phyloP scores from a whole-genome alignment of 2,888 invertebrate genomes.

The Nysson spinosus region DNA sequence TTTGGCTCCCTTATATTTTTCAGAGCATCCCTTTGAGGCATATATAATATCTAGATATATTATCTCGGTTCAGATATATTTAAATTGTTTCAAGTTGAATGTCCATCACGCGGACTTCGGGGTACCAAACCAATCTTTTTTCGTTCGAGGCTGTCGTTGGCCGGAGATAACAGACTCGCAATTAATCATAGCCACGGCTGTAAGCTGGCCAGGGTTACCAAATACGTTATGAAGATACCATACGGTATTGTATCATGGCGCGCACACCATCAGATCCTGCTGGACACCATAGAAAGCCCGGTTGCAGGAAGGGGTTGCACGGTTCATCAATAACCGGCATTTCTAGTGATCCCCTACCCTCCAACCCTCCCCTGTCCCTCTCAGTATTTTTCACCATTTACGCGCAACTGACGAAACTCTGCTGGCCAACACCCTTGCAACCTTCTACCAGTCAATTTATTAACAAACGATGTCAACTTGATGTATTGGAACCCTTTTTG shows the following conservation, averaged over 20 bases:
- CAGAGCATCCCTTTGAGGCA: no score
- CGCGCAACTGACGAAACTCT: conserved; percentile 53
- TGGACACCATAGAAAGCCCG: conserved; percentile 40
- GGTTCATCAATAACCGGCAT: conserved; percentile 63
- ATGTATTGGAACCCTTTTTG: conserved; percentile 2
- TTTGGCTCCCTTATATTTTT: no score
- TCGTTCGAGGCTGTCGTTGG: conserved; percentile 17
- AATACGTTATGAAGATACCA: conserved; percentile 47
- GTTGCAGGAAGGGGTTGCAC: conserved; percentile 23
- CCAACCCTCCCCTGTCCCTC: conserved; percentile 22
- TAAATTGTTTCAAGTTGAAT: no score
- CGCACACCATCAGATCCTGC: conserved; percentile 29
- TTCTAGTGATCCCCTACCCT: conserved; percentile 38
- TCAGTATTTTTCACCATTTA: conserved; percentile 36
- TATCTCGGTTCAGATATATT: no score
- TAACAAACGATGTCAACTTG: conserved; percentile 46
- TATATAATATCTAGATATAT: no score
- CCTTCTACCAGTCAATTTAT: conserved; percentile 50
- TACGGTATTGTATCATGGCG: conserved; percentile 45
- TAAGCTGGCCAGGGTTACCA: conserved; percentile 34
- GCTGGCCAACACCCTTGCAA: conserved; percentile 2
- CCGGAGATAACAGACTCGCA: conserved; percentile 34
- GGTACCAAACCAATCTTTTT: no score
- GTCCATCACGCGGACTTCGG: no score
- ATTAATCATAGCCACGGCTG: conserved; percentile 48